Percentiles rank a stretch among this genome's conserved stretches.
These are phyloP conservation scores for Sussaba pulchella DNA, from an alignment of 2,888 invertebrate species.

Conservation along the genomic window DNA sequence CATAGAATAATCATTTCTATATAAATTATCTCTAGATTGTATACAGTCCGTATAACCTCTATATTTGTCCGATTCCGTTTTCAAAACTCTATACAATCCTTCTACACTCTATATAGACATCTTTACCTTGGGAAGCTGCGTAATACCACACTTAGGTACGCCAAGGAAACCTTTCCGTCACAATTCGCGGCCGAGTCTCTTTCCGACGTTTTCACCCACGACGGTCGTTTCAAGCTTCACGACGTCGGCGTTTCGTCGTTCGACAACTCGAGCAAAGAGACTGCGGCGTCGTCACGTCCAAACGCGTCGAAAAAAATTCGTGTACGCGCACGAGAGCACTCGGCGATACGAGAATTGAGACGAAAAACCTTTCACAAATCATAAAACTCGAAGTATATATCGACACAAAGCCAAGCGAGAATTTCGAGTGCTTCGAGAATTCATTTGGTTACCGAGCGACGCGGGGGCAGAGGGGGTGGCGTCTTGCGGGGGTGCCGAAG, in stretches of 20 bases:
- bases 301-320: conserved; percentile 10
- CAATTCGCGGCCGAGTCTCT: conserved; percentile 18
- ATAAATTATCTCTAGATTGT: too few species aligned
- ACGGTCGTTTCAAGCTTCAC: conserved; percentile 29
- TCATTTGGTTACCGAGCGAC: conserved; percentile 59
- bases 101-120: too few species aligned
- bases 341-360: conserved; percentile 23
- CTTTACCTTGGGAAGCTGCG: too few species aligned
- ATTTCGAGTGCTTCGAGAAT: conserved; percentile 68
- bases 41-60: too few species aligned
- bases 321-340: background rate
- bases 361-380: conserved; percentile 80
- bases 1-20: too few species aligned
- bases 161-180: conserved; percentile 11
- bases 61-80: too few species aligned
- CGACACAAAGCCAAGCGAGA: conserved; percentile 67
- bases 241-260: conserved; percentile 23
- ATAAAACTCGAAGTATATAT: conserved; percentile 81
- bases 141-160: too few species aligned
- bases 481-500: conserved; percentile 40
- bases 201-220: conserved; percentile 25
- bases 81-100: too few species aligned
- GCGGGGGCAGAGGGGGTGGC: conserved; percentile 46
- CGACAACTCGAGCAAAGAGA: conserved; percentile 26
- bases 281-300: too few species aligned